Conservation (phyloP, 1,140 invertebrate species). For the Platyscapa corneri region DNA sequence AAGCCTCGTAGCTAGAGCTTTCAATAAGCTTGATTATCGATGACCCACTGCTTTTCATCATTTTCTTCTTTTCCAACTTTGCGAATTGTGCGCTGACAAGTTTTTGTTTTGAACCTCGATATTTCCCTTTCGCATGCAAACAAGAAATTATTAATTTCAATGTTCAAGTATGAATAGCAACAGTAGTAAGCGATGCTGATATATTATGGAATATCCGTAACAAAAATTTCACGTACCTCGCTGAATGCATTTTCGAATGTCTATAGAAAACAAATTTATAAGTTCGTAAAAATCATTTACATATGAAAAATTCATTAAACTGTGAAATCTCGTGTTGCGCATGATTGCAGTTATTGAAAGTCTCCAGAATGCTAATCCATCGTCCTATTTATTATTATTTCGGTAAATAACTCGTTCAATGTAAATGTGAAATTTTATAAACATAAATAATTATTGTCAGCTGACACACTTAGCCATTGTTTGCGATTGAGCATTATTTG, state of each 20-base stretch:
- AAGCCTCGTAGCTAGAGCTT: neutral
- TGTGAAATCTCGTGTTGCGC: neutral
- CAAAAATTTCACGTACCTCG: neutral
- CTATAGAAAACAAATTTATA: too few relatives aligned
- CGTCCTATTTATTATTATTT: too few relatives aligned
- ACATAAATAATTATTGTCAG: too few relatives aligned
- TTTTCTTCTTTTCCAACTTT: neutral
- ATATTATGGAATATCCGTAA: neutral
- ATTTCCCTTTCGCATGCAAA: neutral
- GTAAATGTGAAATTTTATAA: too few relatives aligned
- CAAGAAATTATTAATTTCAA: neutral
- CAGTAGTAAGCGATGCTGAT: too few relatives aligned
- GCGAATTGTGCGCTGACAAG: neutral
- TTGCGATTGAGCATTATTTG: too few relatives aligned
- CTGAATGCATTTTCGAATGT: too few relatives aligned
- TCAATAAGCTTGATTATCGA: neutral
- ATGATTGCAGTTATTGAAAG: neutral
- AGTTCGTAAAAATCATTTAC: too few relatives aligned
- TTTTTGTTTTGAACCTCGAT: neutral
- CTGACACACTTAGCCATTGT: too few relatives aligned
- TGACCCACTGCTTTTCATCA: neutral
- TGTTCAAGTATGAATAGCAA: too few relatives aligned
- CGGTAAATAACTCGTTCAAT: too few relatives aligned
- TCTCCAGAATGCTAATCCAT: too few relatives aligned
- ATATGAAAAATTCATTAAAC: neutral